Percentiles rank a stretch among this genome's conserved stretches.
These are phyloP conservation scores for Drosophila crucigera DNA, from an alignment of 2,888 invertebrate genomes.

Conservation along the genomic window DNA sequence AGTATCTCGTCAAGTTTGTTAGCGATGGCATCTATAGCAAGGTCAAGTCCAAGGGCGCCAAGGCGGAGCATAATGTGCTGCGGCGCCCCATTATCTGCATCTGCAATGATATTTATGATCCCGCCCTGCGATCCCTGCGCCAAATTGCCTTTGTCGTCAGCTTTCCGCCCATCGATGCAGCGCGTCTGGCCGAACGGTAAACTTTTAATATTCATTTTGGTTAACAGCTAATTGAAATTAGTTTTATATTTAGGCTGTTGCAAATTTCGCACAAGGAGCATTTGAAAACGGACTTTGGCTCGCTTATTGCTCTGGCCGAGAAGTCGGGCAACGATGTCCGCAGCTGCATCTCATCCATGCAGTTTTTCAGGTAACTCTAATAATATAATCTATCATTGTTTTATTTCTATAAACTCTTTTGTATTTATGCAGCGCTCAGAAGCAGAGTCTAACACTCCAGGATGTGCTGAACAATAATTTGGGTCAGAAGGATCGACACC, in stretches of 20 bases:
- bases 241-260: constrained; percentile 86
- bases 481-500: constrained; percentile 94
- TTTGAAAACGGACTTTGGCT: constrained; percentile 89
- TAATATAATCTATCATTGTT: not conserved
- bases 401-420: not conserved
- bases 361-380: constrained; percentile 87
- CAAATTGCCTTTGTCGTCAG: constrained; percentile 91
- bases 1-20: constrained; percentile 93
- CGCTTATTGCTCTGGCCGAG: constrained; percentile 91
- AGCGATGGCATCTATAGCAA: constrained; percentile 87
- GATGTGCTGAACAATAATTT: constrained; percentile 89
- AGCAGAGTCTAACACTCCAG: constrained; percentile 84
- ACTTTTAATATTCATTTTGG: not conserved
- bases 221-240: not conserved
- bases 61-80: constrained; percentile 88
- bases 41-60: constrained; percentile 84
- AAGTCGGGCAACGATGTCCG: constrained; percentile 96
- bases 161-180: constrained; percentile 88
- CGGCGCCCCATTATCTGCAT: constrained; percentile 97
- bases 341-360: constrained; percentile 95
- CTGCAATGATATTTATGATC: constrained; percentile 97
- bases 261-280: constrained; percentile 90
- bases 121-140: constrained; percentile 92
- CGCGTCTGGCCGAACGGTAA: constrained; percentile 87
- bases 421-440: constrained; percentile 70